Conservation (phyloP, 1,140 invertebrate species). For the Anastatus disparis region DNA sequence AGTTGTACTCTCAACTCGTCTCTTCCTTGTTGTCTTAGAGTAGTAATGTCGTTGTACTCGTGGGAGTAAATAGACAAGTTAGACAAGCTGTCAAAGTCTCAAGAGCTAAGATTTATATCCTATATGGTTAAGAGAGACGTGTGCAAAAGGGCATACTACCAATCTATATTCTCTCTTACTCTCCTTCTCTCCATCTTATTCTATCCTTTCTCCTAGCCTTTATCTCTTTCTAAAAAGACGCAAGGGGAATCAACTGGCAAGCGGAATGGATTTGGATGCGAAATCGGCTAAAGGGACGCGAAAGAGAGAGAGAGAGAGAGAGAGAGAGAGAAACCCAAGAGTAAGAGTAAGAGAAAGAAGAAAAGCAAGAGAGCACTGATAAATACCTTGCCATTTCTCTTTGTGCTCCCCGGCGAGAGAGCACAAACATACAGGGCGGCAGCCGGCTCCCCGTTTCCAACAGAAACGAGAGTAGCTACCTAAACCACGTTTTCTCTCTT, state of each 20-base stretch:
- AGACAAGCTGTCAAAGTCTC: constrained; percentile 50
- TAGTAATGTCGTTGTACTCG: neutral
- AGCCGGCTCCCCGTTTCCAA: constrained; percentile 50
- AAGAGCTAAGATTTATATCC: constrained; percentile 44
- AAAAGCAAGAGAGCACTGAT: constrained; percentile 60
- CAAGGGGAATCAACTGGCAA: constrained; percentile 47
- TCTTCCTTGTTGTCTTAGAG: neutral
- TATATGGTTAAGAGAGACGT: constrained; percentile 36
- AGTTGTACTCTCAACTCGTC: too few relatives aligned
- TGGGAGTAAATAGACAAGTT: constrained; percentile 27
- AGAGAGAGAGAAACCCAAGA: constrained; percentile 47
- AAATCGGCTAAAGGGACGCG: constrained; percentile 47
- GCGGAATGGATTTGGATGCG: constrained; percentile 58
- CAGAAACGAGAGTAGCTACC: constrained; percentile 51
- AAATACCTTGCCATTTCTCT: constrained; percentile 66
- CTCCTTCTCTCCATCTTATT: neutral
- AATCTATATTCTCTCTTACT: neutral
- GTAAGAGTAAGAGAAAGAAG: neutral
- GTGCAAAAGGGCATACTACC: constrained; percentile 46
- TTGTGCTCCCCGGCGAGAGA: constrained; percentile 64
- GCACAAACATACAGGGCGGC: constrained; percentile 64
- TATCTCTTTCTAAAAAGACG: constrained; percentile 8
- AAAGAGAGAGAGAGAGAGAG: constrained; percentile 56
- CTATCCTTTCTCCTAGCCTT: neutral
- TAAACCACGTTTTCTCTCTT: constrained; percentile 45